phyloP scores from a whole-genome alignment of 2,797 vertebrate genomes.

The Emys orbicularis region DNA sequence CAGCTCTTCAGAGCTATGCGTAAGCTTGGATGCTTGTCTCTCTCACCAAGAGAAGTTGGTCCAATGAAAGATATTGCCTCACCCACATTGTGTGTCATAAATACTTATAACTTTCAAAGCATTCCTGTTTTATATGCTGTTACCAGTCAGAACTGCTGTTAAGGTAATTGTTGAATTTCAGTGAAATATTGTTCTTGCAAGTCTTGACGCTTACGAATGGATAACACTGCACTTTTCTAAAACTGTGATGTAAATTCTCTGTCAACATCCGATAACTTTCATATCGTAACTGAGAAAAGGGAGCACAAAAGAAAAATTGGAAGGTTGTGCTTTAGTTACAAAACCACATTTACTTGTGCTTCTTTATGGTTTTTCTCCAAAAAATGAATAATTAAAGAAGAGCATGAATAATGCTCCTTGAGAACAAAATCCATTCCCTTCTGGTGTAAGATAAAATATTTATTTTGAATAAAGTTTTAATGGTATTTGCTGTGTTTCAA shows the following conservation, averaged over 20 bases:
- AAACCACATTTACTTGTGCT: background rate
- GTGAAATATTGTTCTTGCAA: slow-evolving; percentile 20
- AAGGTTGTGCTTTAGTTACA: background rate
- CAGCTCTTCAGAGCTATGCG: background rate
- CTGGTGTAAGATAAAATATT: background rate
- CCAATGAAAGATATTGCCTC: background rate
- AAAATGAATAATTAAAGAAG: background rate
- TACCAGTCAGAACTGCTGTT: slow-evolving; percentile 2
- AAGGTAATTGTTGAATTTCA: slow-evolving; percentile 22
- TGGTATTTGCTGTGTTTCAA: background rate
- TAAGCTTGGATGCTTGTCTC: background rate
- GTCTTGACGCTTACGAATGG: slow-evolving; percentile 10
- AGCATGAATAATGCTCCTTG: background rate
- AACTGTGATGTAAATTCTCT: slow-evolving; percentile 34
- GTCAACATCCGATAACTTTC: background rate
- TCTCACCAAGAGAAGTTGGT: background rate
- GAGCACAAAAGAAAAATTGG: background rate
- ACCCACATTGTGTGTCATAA: background rate
- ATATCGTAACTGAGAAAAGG: background rate
- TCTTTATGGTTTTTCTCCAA: background rate
- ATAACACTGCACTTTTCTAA: background rate
- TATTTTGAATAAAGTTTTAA: slow-evolving; percentile 36
- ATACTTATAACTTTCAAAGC: background rate
- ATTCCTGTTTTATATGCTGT: background rate
- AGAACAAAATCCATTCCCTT: background rate